Conservation (phyloP, 2,113 vertebrate genomes). For the Hylia prasina region DNA sequence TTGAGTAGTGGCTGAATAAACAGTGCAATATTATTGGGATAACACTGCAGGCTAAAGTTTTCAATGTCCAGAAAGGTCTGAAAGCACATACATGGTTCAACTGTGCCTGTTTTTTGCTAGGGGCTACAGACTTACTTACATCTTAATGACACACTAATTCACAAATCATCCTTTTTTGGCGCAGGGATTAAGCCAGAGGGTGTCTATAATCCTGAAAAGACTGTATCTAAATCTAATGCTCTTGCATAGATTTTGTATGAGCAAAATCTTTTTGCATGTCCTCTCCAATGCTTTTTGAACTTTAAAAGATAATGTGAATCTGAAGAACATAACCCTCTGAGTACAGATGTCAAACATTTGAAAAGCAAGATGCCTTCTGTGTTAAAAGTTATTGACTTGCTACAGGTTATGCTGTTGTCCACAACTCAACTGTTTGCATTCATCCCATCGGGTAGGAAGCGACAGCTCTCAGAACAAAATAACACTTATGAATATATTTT, state of each 20-base stretch:
- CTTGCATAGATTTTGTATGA: neutral
- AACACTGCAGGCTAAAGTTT: neutral
- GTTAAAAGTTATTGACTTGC: neutral
- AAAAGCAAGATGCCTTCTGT: neutral
- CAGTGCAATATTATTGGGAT: neutral
- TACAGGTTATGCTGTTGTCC: neutral
- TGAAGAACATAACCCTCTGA: neutral
- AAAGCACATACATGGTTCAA: neutral
- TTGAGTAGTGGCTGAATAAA: neutral
- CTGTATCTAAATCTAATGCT: neutral
- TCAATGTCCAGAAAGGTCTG: neutral
- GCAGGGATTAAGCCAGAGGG: neutral
- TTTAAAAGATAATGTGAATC: neutral
- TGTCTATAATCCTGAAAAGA: neutral
- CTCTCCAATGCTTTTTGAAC: neutral
- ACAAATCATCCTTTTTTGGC: neutral
- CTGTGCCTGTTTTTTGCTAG: neutral
- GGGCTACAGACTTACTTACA: neutral
- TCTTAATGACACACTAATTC: neutral
- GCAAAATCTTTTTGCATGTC: neutral
- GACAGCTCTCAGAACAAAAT: neutral
- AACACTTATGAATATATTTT: constrained; percentile 24
- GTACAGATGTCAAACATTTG: neutral
- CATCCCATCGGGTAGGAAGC: neutral
- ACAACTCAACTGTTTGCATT: neutral